Evolutionary conservation across 2,888 invertebrate genomes (phyloP).

Genomic region (Autographa gamma): DNA sequence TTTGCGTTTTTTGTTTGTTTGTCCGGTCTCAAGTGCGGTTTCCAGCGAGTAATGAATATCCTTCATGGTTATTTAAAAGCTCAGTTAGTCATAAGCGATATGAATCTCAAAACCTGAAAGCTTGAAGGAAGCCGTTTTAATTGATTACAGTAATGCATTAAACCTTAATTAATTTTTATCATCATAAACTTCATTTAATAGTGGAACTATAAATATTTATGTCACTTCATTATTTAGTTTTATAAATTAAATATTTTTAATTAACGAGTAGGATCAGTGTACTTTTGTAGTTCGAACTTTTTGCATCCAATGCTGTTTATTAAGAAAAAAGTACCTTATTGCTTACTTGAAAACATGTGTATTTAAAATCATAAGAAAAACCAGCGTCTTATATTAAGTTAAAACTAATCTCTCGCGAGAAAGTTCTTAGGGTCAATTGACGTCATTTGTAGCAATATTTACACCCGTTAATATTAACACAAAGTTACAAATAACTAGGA

Average conservation of each 20-base stretch:
- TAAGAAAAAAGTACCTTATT: no score
- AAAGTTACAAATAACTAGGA: no score
- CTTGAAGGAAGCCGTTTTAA: slow-evolving; percentile 25
- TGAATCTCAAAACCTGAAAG: slow-evolving; percentile 13
- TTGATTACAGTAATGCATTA: slow-evolving; percentile 33
- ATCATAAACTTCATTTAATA: slow-evolving; percentile 14
- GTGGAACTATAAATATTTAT: slow-evolving; percentile 46
- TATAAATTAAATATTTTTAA: slow-evolving; percentile 25
- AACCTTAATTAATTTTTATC: slow-evolving; percentile 1
- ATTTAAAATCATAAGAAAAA: no score
- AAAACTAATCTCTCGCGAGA: no score
- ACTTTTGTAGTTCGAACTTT: no score
- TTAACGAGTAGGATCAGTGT: slow-evolving; percentile 2
- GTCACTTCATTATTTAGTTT: slow-evolving; percentile 32
- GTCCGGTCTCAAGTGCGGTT: neutral
- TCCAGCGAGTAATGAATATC: slow-evolving; percentile 4
- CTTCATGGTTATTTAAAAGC: slow-evolving; percentile 9
- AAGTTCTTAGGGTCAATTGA: no score
- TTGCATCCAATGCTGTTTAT: no score
- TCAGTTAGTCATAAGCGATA: slow-evolving; percentile 5
- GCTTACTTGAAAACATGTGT: no score
- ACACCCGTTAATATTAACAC: no score
- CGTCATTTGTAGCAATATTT: no score
- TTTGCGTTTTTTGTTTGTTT: slow-evolving; percentile 3
- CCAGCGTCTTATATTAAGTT: no score